Base-by-base conservation (phyloP, 2,888 invertebrate species). In the Operophtera brumata region DNA sequence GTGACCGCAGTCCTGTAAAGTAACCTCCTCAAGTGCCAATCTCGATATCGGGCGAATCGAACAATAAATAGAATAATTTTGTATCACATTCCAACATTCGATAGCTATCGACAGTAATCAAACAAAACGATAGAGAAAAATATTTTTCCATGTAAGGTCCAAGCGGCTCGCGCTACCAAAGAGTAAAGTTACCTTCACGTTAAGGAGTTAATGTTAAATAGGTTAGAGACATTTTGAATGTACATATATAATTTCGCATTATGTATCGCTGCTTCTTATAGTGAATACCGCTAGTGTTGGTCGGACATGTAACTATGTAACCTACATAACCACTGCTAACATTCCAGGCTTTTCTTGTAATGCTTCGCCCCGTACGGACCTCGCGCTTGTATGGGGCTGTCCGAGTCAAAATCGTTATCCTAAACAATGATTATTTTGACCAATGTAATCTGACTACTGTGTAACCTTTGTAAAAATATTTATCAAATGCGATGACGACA, bases 391-490 rank as follows among this genome's bases (percentile, higher is more conserved):
- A 12, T 36, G 49, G 60, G 53, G 45, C 47, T 45, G 59, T 53
- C 61, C 47, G 41, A 59, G 50, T 57, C 57, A 34, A 59, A 74
- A 73, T 77, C 80, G 80, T 82, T 82, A 74, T 71, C 68, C 72
- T 83, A 80, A 79, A 78, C 81, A 78, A 73, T 77, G 74, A 83
- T 88, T 86, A 81, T 86, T 86, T 85, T 87, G 88, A 89, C 87
- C 87, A 87, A 88, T 88, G 84, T 89, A 87, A 86, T 85, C 88
- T 77, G 84, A 82, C 75, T 79, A 78, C 77, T 82, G 84, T 88
- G 82, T 88, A 86, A 84, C 81, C 86, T 84, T 86, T 88, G 89
- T 88, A 85, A 84, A 86, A 82, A 84, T 84, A 80, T 83, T 84
- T 84, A 84, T 84, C 83, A 71, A 78, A 75, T 83, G 84, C 83